Percentiles rank a stretch among this genome's conserved stretches.
phyloP scores from a whole-genome alignment of 2,113 vertebrate genomes.

The Loxodonta africana region DNA sequence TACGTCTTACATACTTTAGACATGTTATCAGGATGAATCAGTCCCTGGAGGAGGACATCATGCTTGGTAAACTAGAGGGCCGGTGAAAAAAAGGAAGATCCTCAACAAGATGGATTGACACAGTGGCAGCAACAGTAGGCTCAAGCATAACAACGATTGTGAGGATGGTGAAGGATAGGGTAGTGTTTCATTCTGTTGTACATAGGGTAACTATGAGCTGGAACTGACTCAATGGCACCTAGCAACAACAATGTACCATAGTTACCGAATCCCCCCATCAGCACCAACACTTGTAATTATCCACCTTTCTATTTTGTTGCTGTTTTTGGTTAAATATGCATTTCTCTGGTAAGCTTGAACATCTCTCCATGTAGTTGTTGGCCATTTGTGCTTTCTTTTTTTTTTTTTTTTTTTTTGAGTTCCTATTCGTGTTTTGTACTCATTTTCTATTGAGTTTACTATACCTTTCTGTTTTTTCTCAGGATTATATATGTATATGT shows the following conservation, averaged over 20 bases:
- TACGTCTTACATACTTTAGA: no score
- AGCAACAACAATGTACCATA: not conserved
- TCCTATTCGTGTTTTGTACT: not conserved
- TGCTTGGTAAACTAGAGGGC: no score
- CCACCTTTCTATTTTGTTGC: not conserved
- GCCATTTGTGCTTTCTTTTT: not conserved
- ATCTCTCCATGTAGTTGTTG: not conserved
- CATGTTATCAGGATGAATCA: no score
- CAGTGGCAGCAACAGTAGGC: no score
- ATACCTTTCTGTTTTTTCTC: not conserved
- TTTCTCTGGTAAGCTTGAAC: conserved; percentile 30
- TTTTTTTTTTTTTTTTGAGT: conserved; percentile 27
- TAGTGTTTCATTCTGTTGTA: no score
- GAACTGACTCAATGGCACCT: no score
- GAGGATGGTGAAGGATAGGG: no score
- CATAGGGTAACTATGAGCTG: no score
- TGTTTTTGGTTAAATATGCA: not conserved
- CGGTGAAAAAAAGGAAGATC: no score
- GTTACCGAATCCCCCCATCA: not conserved
- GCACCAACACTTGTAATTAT: not conserved
- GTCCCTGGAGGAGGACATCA: no score
- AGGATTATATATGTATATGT: not conserved
- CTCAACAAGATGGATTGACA: no score
- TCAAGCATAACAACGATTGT: no score
- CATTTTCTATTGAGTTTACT: conserved; percentile 8